A percentile compares a stretch with the other conserved stretches of the same genome.
phyloP scores from a whole-genome alignment of 2,888 invertebrate species.

The Apocheima hispidaria region DNA sequence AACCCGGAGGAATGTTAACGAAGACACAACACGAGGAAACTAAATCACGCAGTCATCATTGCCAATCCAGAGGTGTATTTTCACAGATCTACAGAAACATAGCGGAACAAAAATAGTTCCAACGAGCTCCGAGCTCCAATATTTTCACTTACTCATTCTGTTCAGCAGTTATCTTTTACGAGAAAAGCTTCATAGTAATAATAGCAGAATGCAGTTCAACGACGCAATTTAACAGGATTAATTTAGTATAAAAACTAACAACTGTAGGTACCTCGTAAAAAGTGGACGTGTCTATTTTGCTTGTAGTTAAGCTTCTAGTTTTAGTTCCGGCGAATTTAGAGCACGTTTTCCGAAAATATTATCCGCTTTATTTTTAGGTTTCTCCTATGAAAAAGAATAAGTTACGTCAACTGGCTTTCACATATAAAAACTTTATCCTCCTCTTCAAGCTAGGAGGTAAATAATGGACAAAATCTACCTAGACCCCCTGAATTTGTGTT shows the following conservation, averaged over 20 bases:
- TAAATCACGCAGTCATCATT: background rate
- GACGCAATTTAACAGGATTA: slow-evolving; percentile 47
- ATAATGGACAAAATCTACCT: too few relatives aligned
- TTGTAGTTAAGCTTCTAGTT: slow-evolving; percentile 43
- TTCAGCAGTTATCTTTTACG: slow-evolving; percentile 50
- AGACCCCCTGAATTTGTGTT: too few relatives aligned
- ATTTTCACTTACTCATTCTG: slow-evolving; percentile 39
- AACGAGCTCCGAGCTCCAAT: slow-evolving; percentile 20
- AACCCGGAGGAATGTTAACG: slow-evolving; percentile 10
- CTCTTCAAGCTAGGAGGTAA: too few relatives aligned
- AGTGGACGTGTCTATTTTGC: slow-evolving; percentile 19
- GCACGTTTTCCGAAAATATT: too few relatives aligned
- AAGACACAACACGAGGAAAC: slow-evolving; percentile 1
- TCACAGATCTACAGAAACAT: slow-evolving; percentile 24
- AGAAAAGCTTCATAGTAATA: slow-evolving; percentile 43
- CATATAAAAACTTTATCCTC: too few relatives aligned
- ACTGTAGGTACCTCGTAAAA: slow-evolving; percentile 43
- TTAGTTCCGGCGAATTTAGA: background rate
- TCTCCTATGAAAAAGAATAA: background rate
- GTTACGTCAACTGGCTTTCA: background rate
- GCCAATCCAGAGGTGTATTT: slow-evolving; percentile 11
- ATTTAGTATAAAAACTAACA: slow-evolving; percentile 43
- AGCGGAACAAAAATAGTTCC: slow-evolving; percentile 31
- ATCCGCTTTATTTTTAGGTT: background rate
- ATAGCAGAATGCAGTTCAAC: slow-evolving; percentile 42